Conservation (phyloP, 2,888 invertebrate species). For the Aspidapion aeneum region DNA sequence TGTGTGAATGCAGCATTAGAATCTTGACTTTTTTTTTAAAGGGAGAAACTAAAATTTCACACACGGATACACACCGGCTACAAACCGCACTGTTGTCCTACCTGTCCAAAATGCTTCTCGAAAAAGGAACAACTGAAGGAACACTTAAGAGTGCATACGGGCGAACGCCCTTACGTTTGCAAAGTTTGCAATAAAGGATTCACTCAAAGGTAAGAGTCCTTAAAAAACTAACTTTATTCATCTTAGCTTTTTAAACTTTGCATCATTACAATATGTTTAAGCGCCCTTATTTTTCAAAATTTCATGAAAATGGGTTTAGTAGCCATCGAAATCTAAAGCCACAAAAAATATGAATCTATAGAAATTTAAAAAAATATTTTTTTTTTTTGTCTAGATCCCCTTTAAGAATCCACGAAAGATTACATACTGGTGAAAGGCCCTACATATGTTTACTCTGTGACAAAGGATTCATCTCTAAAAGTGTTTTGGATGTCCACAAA, state of each 20-base stretch:
- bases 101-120: conserved; percentile 35
- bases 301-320: too few species aligned
- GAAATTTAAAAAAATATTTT: conserved; percentile 55
- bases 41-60: conserved; percentile 23
- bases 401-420: conserved; percentile 56
- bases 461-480: conserved; percentile 33
- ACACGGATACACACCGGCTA: conserved; percentile 41
- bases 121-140: conserved; percentile 45
- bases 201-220: conserved; percentile 55
- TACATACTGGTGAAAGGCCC: conserved; percentile 56
- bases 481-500: conserved; percentile 32
- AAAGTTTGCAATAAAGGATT: conserved; percentile 58
- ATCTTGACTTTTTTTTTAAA: too few species aligned
- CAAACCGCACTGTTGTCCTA: conserved; percentile 48
- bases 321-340: too few species aligned
- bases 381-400: conserved; percentile 58
- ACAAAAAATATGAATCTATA: too few species aligned
- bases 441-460: conserved; percentile 47
- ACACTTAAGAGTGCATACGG: conserved; percentile 49
- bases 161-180: conserved; percentile 59
- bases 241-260: too few species aligned
- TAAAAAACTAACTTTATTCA: conserved; percentile 53
- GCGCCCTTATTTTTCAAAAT: too few species aligned
- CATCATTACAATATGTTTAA: too few species aligned
- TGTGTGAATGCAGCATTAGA: too few species aligned